Percentiles rank a stretch among this genome's conserved stretches.
phyloP scores from a whole-genome alignment of 2,888 invertebrate genomes.

The Boloria selene region DNA sequence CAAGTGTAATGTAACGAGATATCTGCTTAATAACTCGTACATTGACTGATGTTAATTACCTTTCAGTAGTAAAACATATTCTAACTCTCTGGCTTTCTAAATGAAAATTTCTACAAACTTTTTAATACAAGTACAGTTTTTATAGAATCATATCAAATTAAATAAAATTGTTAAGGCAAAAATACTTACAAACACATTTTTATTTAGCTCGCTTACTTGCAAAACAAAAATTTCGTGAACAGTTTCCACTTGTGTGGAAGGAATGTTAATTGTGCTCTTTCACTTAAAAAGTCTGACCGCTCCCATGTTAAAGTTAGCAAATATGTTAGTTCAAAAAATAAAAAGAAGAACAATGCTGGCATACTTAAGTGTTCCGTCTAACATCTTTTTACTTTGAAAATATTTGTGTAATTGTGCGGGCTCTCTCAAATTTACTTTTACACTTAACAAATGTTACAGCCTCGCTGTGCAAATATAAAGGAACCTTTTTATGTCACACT shows the following conservation, averaged over 20 bases:
- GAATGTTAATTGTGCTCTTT: slow-evolving; percentile 45
- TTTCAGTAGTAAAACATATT: too few species aligned
- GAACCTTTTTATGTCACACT: slow-evolving; percentile 39
- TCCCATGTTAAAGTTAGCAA: slow-evolving; percentile 38
- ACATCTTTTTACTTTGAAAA: slow-evolving; percentile 40
- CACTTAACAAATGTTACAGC: slow-evolving; percentile 55
- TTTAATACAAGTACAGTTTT: background rate
- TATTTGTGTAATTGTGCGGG: slow-evolving; percentile 46
- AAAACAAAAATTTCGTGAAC: slow-evolving; percentile 60
- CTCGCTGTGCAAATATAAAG: slow-evolving; percentile 50
- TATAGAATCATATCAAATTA: slow-evolving; percentile 20
- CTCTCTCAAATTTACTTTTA: slow-evolving; percentile 53
- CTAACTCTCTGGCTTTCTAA: too few species aligned
- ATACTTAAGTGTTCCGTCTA: slow-evolving; percentile 42
- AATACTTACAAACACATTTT: slow-evolving; percentile 30
- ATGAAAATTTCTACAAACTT: background rate
- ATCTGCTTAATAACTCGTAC: too few species aligned
- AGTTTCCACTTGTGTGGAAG: slow-evolving; percentile 42
- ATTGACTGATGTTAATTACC: too few species aligned
- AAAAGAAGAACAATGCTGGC: slow-evolving; percentile 38
- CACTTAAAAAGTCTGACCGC: slow-evolving; percentile 40
- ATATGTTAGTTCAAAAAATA: slow-evolving; percentile 37
- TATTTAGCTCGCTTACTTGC: slow-evolving; percentile 42
- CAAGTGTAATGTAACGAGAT: too few species aligned
- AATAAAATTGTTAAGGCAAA: slow-evolving; percentile 29